phyloP scores from a whole-genome alignment of 2,113 vertebrate species.

The Mustela lutreola region DNA sequence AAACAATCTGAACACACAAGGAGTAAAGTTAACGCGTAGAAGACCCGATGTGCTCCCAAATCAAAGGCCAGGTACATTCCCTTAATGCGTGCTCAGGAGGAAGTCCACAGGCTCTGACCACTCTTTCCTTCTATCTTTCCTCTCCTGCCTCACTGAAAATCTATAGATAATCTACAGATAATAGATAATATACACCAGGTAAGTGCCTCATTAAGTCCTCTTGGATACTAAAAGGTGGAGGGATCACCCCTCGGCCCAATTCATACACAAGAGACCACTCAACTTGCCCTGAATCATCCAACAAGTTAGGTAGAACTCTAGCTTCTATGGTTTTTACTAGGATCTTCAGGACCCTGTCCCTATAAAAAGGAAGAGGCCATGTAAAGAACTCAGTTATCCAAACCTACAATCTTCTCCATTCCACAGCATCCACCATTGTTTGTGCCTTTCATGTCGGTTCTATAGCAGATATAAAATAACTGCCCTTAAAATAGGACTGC shows the following conservation, averaged over 20 bases:
- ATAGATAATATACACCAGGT: background rate
- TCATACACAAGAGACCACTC: background rate
- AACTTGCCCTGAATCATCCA: conserved; percentile 4
- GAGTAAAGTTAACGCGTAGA: background rate
- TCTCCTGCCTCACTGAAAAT: conserved; percentile 29
- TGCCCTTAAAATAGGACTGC: conserved; percentile 49
- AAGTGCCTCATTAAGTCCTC: background rate
- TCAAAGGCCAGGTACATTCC: conserved; percentile 22
- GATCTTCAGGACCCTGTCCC: background rate
- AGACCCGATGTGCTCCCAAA: background rate
- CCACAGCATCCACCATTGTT: background rate
- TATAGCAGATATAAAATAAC: conserved; percentile 3
- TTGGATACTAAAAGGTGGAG: background rate
- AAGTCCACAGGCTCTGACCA: background rate
- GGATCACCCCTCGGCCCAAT: conserved; percentile 4
- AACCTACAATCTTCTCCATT: background rate
- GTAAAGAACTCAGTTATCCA: conserved; percentile 19
- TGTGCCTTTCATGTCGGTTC: conserved; percentile 24
- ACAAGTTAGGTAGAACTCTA: background rate
- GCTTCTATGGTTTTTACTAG: conserved; percentile 3
- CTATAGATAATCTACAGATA: background rate
- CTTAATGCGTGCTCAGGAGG: background rate
- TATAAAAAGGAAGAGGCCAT: background rate
- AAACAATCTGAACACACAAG: background rate
- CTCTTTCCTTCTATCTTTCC: background rate